Percentiles rank a stretch among this genome's conserved stretches.
Conservation (phyloP, 2,113 vertebrate species). For the Oreotrochilus melanogaster region DNA sequence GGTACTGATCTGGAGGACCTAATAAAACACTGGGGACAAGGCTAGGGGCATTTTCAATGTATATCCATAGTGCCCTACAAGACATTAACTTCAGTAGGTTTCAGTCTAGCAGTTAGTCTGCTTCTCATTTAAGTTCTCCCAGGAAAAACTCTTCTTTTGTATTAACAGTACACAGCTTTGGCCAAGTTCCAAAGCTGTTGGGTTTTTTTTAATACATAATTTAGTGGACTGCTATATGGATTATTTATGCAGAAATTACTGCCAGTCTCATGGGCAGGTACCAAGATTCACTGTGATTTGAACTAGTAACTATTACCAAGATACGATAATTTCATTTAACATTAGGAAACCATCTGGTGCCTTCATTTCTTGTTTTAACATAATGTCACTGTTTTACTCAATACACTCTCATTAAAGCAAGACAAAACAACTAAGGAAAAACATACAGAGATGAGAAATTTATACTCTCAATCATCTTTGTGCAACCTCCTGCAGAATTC, state of each 20-base stretch:
- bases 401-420: background rate
- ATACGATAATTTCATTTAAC: slow-evolving; percentile 47
- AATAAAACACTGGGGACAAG: background rate
- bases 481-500: background rate
- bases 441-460: background rate
- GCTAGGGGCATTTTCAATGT: background rate
- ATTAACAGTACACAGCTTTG: background rate
- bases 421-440: background rate
- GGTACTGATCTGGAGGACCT: background rate
- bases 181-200: background rate
- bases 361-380: slow-evolving; percentile 10
- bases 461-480: background rate
- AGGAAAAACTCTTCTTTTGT: background rate
- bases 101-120: background rate
- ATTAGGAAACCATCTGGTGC: slow-evolving; percentile 44
- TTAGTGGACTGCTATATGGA: background rate
- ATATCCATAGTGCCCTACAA: background rate
- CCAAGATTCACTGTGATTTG: background rate
- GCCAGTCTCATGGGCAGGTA: slow-evolving; percentile 1
- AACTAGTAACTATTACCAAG: slow-evolving; percentile 39
- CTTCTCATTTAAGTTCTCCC: background rate
- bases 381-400: slow-evolving; percentile 5
- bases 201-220: background rate
- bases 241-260: slow-evolving; percentile 24
- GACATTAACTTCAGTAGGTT: background rate